Evolutionary conservation across 2,113 vertebrate genomes (phyloP), one percentile per base, ranked within the genome.

Genomic region (Dissostichus mawsoni): DNA sequence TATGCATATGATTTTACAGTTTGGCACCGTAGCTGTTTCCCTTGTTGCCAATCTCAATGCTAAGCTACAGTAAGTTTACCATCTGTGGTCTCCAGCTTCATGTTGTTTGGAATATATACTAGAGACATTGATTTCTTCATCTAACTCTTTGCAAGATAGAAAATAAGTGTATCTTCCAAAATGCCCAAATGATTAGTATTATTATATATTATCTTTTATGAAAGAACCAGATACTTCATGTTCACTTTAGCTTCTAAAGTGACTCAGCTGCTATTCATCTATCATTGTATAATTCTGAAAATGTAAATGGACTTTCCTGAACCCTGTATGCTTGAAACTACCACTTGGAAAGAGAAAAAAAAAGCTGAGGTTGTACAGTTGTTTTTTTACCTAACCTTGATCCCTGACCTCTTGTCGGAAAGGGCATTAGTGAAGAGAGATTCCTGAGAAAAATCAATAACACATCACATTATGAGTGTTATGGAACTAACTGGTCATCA

Each of bases 401-500:
- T 9, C 11, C 78, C 45, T 71, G 57, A 71, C 69, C 45, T 66
- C 44, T 62, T 66, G 47, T 70, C 50, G 33, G 13, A 29, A 23
- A 57, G 17, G 5, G 5, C 17, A 67, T 53, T 20, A 67, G 5
- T 41, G 69, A 68, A 76, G 74, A 48, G 4, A 1, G 18, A 62
- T 25, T 71, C 51, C 63, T 18, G 25, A 55, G 48, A 80, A 52
- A 23, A 78, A 80, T 69, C 45, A 65, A 70, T 84, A 25, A 73
- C 41, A 36, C 48, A 29, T 78, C 36, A 67, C 23, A 52, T 55
- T 80, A n/a, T 76, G 53, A 77, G 69, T 67, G 8, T 29, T 74
- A 73, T 81, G 80, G 45, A 44, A 13, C 29, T 76, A 85, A 81
- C 72, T 82, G 36, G 25, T 77, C 36, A 62, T 73, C 63, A 75